Conservation (phyloP, 2,113 vertebrate species). For the Xenus cinereus region DNA sequence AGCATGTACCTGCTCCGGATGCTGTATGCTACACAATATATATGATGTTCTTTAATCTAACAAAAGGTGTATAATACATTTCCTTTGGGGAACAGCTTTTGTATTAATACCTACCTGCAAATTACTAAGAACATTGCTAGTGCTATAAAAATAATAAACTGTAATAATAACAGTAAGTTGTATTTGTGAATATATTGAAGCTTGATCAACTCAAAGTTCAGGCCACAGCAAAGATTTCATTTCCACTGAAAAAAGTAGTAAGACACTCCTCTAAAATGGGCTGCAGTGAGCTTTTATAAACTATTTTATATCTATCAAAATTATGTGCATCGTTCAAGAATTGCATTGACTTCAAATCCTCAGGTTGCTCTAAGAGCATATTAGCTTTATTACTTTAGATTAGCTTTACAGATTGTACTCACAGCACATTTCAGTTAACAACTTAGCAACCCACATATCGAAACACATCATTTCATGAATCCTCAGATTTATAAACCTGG, state of each 20-base stretch:
- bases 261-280: not conserved
- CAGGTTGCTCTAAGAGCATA: not conserved
- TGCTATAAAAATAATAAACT: constrained; percentile 35
- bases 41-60: not conserved
- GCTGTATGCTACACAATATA: not conserved
- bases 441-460: not conserved
- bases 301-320: constrained; percentile 2
- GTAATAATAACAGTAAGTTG: constrained; percentile 6
- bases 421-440: not conserved
- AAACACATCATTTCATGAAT: not conserved
- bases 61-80: not conserved
- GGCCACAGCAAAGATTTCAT: not conserved
- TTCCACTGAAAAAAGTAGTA: not conserved
- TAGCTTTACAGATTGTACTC: not conserved
- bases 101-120: not conserved
- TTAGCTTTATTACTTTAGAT: constrained; percentile 44
- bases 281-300: not conserved
- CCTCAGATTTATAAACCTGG: not conserved
- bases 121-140: not conserved
- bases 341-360: constrained; percentile 10
- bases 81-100: not conserved
- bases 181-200: not conserved
- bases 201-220: not conserved
- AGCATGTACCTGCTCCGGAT: not conserved
- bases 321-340: not conserved